These are phyloP conservation scores for Merodon equestris DNA, from an alignment of 2,888 invertebrate genomes.

Conservation along the genomic window DNA sequence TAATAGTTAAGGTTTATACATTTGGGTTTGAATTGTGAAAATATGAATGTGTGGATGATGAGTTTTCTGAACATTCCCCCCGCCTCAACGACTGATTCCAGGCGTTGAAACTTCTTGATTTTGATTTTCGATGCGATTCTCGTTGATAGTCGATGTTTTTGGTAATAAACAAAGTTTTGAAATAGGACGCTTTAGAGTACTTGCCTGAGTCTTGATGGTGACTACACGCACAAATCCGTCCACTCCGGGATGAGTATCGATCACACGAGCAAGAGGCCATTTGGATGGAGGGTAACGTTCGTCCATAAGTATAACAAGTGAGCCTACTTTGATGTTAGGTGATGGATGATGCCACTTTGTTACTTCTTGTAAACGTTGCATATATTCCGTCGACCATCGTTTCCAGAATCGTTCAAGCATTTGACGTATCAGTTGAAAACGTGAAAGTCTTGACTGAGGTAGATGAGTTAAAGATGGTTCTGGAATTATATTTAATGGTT, in stretches of 20 bases:
- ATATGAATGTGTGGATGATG: no score
- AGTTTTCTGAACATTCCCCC: no score
- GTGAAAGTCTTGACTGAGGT: constrained; percentile 3
- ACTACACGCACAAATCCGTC: constrained; percentile 7
- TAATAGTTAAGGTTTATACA: no score
- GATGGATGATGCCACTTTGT: constrained; percentile 12
- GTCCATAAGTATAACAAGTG: constrained; percentile 2
- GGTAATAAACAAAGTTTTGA: constrained; percentile 2
- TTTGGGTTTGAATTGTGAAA: no score
- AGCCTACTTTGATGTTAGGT: background rate
- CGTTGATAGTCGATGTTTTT: background rate
- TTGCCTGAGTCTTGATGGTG: constrained; percentile 1
- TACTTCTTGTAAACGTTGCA: background rate
- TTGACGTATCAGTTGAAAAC: constrained; percentile 12
- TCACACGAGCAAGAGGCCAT: no score
- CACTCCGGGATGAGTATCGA: constrained; percentile 14
- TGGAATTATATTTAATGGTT: background rate
- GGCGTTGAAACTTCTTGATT: background rate
- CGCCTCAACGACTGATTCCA: no score
- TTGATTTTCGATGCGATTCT: constrained; percentile 6
- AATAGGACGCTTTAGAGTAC: constrained; percentile 13
- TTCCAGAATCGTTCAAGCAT: no score
- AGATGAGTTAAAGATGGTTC: constrained; percentile 10
- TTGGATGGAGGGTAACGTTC: no score
- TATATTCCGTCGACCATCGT: no score